These are phyloP conservation scores for Panagrolaimus sp. DNA, from an alignment of 1,140 invertebrate species.

Conservation along the genomic window DNA sequence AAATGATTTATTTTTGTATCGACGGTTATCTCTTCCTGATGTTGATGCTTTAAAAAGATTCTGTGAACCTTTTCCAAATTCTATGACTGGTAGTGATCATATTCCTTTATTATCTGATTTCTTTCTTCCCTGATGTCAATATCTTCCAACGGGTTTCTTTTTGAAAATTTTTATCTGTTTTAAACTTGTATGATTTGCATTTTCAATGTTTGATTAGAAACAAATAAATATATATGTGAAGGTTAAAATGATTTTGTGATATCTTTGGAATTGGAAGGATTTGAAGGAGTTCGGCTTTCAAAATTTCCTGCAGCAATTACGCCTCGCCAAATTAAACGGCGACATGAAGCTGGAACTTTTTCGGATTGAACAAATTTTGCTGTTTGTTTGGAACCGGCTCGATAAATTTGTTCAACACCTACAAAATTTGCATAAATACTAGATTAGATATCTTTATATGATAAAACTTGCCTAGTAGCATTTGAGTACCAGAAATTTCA, in stretches of 20 bases:
- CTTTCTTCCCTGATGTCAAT: not conserved
- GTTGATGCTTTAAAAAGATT: not conserved
- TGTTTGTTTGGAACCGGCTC: not conserved
- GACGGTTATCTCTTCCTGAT: not conserved
- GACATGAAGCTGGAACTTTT: not conserved
- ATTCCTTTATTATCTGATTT: not conserved
- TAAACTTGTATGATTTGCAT: not conserved
- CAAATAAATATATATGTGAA: not conserved
- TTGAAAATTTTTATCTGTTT: not conserved
- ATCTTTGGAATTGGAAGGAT: not conserved
- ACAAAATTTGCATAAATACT: too few relatives aligned
- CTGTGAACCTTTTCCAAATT: not conserved
- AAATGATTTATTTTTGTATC: not conserved
- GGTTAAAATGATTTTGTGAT: not conserved
- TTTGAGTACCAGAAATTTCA: not conserved
- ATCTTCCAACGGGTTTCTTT: not conserved
- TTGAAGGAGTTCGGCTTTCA: not conserved
- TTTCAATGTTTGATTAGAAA: not conserved
- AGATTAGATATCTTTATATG: too few relatives aligned
- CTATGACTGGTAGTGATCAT: not conserved
- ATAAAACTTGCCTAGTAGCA: not conserved
- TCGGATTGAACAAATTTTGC: not conserved
- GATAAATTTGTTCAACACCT: not conserved
- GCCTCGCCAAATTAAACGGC: not conserved
- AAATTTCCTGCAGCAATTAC: conserved; percentile 9